Evolutionary conservation across 2,113 vertebrate species (phyloP).

Genomic region (Strigops habroptila): DNA sequence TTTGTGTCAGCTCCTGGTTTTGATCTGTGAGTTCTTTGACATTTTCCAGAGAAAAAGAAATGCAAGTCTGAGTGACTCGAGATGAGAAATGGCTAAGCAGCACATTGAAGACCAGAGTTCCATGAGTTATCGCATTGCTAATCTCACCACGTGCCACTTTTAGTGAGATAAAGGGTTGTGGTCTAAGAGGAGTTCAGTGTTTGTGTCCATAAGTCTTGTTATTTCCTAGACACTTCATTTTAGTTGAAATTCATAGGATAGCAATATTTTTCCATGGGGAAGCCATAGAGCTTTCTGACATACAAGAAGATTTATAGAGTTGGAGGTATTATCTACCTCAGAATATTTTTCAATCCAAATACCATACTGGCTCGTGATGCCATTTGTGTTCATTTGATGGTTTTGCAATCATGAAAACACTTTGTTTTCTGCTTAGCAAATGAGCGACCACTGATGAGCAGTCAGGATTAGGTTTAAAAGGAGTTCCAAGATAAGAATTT

Average conservation of each 20-base stretch:
- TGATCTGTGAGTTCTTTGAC: conserved; percentile 42
- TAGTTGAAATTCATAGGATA: background rate
- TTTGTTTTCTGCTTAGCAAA: background rate
- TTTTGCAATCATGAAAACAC: background rate
- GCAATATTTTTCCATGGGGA: background rate
- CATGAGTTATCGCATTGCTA: background rate
- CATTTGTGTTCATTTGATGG: background rate
- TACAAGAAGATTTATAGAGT: background rate
- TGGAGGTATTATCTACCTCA: background rate
- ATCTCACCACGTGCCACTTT: background rate
- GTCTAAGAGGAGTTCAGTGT: background rate
- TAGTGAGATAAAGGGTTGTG: background rate
- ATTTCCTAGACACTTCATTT: background rate
- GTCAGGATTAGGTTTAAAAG: background rate
- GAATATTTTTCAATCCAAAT: background rate
- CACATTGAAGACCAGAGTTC: background rate
- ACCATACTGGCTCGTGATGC: background rate
- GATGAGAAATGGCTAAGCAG: background rate
- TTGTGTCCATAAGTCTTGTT: background rate
- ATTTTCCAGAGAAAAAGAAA: conserved; percentile 5
- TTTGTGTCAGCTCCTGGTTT: background rate
- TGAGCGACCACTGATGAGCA: background rate
- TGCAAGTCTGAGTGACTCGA: background rate
- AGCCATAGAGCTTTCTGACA: background rate
- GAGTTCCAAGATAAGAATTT: background rate